phyloP scores from a whole-genome alignment of 2,113 vertebrate species.

The Lucifuga dentata region DNA sequence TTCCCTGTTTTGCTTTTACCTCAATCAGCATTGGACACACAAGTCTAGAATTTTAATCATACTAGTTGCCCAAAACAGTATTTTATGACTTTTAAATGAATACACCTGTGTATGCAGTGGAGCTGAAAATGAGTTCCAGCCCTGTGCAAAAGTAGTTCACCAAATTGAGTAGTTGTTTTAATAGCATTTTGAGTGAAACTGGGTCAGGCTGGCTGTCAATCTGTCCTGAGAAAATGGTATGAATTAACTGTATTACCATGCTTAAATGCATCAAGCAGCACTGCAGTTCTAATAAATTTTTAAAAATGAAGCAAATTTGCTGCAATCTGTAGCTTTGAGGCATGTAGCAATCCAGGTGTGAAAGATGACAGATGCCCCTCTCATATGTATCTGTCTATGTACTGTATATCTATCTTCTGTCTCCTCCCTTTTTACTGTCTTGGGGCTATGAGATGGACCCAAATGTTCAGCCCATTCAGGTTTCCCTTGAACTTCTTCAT shows the following conservation, averaged over 20 bases:
- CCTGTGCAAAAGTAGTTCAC: too few species aligned
- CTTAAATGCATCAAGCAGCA: not conserved
- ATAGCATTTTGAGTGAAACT: not conserved
- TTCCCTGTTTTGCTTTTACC: not conserved
- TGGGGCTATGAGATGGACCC: constrained; percentile 16
- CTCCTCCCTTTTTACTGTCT: constrained; percentile 10
- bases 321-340: constrained; percentile 41
- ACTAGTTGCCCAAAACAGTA: not conserved
- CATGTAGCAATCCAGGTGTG: constrained; percentile 46
- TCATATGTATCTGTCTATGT: constrained; percentile 19
- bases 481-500: constrained; percentile 4
- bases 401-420: constrained; percentile 23
- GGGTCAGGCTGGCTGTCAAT: not conserved
- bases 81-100: too few species aligned
- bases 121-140: too few species aligned
- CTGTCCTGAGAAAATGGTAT: constrained; percentile 6
- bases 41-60: not conserved
- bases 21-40: not conserved
- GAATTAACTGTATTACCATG: not conserved
- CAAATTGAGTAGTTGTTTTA: too few species aligned
- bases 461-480: constrained; percentile 18
- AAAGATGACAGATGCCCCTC: constrained; percentile 58
- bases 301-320: constrained; percentile 36
- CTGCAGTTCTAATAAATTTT: constrained; percentile 17
- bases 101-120: not conserved